Evolutionary conservation across 2,113 vertebrate genomes (phyloP).

Genomic region (Emydocephalus ijimae): DNA sequence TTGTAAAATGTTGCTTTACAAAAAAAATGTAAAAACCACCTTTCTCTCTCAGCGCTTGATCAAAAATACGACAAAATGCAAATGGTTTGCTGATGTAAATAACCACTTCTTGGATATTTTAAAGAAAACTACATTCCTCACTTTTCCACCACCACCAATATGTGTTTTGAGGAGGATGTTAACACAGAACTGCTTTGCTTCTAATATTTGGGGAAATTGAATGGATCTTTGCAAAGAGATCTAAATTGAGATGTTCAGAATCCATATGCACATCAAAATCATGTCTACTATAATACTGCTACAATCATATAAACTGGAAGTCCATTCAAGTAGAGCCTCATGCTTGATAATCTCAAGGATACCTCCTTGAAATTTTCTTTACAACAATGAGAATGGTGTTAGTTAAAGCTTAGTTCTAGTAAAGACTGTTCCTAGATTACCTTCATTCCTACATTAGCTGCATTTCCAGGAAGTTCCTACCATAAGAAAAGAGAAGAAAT

Average conservation of each 20-base stretch:
- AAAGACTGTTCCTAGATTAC: background rate
- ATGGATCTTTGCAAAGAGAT: background rate
- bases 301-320: background rate
- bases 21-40: background rate
- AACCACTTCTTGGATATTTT: background rate
- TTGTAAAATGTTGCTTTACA: background rate
- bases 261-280: background rate
- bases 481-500: background rate
- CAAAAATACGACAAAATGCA: background rate
- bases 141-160: background rate
- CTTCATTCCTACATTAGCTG: background rate
- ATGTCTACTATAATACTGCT: too few relatives aligned
- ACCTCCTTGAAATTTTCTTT: background rate
- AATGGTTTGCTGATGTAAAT: background rate
- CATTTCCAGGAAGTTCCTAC: background rate
- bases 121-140: slow-evolving; percentile 1
- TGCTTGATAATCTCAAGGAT: background rate
- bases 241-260: background rate
- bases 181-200: background rate
- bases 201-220: background rate
- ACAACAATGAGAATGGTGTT: background rate
- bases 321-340: background rate
- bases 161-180: background rate
- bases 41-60: background rate
- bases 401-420: background rate